phyloP scores from a whole-genome alignment of 2,113 vertebrate genomes.

The Mirza zaza region DNA sequence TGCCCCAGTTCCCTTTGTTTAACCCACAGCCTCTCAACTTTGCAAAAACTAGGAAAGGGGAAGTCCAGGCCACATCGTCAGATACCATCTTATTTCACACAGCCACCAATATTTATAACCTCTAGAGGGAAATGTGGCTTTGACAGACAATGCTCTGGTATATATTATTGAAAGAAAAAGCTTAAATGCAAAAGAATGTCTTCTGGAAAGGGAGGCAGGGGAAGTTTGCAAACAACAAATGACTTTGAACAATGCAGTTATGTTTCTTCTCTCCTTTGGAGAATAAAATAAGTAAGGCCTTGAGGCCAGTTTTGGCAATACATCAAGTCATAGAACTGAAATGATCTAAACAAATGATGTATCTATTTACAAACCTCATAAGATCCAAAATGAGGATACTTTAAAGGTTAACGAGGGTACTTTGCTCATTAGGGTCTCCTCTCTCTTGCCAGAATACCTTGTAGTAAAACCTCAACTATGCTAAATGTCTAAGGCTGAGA shows the following conservation, averaged over 20 bases:
- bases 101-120: not conserved
- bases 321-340: constrained; percentile 23
- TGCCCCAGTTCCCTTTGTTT: not conserved
- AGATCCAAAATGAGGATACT: not conserved
- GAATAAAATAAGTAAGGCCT: constrained; percentile 10
- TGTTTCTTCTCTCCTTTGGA: constrained; percentile 27
- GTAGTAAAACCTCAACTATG: not conserved
- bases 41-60: not conserved
- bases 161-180: not conserved
- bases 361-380: not conserved
- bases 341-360: constrained; percentile 46
- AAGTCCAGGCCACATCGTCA: not conserved
- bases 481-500: not conserved
- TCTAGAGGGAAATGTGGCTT: not conserved
- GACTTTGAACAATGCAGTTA: not conserved
- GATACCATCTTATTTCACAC: not conserved
- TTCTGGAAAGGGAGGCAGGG: not conserved
- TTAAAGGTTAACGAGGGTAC: constrained; percentile 63
- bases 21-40: not conserved
- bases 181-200: not conserved
- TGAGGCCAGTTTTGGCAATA: constrained; percentile 35
- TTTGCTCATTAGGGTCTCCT: constrained; percentile 47
- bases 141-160: not conserved
- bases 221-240: constrained; percentile 13
- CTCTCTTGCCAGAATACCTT: constrained; percentile 33